These are phyloP conservation scores for Galemys pyrenaicus DNA, from an alignment of 2,113 vertebrate species.

Conservation along the genomic window DNA sequence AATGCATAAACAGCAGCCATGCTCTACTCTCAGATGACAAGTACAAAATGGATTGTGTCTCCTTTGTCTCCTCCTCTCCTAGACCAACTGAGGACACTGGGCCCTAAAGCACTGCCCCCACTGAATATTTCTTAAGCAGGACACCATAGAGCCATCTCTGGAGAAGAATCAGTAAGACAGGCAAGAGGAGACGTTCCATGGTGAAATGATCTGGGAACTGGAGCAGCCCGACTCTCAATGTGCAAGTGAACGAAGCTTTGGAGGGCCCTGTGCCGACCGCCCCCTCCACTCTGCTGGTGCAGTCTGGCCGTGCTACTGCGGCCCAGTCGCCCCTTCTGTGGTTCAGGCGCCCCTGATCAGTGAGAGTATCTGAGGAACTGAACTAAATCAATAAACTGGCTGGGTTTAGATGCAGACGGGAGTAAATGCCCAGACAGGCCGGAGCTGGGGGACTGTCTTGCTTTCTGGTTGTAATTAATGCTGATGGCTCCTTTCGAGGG, in stretches of 20 bases:
- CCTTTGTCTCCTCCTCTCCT: not conserved
- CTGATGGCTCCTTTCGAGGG: not conserved
- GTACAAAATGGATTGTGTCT: not conserved
- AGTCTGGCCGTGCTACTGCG: not conserved
- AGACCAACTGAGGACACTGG: not conserved
- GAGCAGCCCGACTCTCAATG: not conserved
- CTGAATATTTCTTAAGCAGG: not conserved
- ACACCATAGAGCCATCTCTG: not conserved
- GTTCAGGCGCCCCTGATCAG: not conserved
- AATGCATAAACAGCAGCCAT: not conserved
- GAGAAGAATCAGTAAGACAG: not conserved
- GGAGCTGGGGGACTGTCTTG: not conserved
- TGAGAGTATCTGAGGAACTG: not conserved
- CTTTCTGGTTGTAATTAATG: constrained; percentile 39
- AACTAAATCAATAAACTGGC: not conserved
- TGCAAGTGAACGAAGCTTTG: not conserved
- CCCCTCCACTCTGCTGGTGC: not conserved
- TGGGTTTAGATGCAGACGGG: not conserved
- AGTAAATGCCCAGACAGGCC: not conserved
- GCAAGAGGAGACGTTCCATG: not conserved
- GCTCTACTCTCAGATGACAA: not conserved
- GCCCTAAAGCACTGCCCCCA: accelerated
- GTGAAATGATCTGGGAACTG: not conserved
- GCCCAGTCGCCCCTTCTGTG: not conserved
- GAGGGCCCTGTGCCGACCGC: accelerated